Evolutionary conservation across 2,888 invertebrate species (phyloP), one percentile per base, ranked within the genome.

Genomic region (Melanargia galathea): DNA sequence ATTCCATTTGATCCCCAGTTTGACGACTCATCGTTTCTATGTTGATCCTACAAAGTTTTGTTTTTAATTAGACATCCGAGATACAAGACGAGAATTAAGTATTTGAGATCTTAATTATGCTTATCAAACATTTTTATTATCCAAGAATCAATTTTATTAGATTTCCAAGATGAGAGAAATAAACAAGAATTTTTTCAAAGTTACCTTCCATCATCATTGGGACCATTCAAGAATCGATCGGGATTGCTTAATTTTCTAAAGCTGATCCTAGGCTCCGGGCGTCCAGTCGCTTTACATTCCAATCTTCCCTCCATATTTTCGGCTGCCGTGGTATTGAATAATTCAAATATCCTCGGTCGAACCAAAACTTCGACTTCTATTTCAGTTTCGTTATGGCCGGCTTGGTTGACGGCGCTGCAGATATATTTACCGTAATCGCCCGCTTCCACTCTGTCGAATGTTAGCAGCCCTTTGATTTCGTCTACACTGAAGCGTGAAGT

Each of bases 371-470:
- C 93, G 20, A 97, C 92, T 78, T 94, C 94, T 20, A 95, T 94
- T 68, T 92, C 93, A 2, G 93, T 92, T 75, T 95, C 94, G 1
- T 93, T 94, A 46, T 92, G 92, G 2, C 96, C 97, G 7, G 97
- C 97, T 30, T 92, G 93, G 78, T 97, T 98, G 67, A 92, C 92
- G 1, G 97, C 97, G 30, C 93, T 93, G 79, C 97, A 98, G 60
- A 94, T 94, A 81, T 97, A 97, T 68, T 93, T 93, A 0, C 96
- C 96, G 66, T 94, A 94, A 77, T 97, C 97, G 52, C 95, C 95
- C 66, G 95, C 94, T 74, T 94, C 94, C 0, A 96, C 95, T 69
- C 94, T 93, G 58, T 93, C 95, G 70, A 97, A 95, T 3, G 93
- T 94, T 48, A 97, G 82, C 1, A 94, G 86, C 7, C 97, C 97